These are phyloP conservation scores for Thamnophis elegans DNA, from an alignment of 2,797 vertebrate genomes.

Conservation along the genomic window DNA sequence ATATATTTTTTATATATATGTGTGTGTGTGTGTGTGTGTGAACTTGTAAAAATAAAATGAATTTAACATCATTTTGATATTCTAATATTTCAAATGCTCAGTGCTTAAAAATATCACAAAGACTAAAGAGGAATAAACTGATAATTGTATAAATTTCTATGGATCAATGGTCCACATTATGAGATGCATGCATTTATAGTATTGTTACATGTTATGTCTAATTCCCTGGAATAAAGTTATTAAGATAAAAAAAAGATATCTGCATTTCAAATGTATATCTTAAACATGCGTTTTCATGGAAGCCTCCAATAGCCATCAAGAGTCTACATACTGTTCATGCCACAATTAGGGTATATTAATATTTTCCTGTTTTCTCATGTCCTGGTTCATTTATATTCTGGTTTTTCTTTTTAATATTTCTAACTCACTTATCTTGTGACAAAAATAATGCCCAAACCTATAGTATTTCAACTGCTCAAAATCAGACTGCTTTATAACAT, in stretches of 20 bases:
- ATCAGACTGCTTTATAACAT: neutral
- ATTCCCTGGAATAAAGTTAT: neutral
- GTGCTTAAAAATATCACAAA: neutral
- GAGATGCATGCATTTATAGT: neutral
- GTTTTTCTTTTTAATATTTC: neutral
- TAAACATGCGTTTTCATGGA: neutral
- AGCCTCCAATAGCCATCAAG: neutral
- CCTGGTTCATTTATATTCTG: neutral
- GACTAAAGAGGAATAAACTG: neutral
- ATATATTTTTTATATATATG: no score
- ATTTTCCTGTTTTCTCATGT: neutral
- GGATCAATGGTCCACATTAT: neutral
- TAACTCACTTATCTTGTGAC: neutral
- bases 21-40: neutral
- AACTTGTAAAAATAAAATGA: neutral
- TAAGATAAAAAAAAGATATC: neutral
- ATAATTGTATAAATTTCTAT: neutral
- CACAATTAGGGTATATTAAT: neutral
- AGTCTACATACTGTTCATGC: neutral
- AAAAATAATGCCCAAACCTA: neutral
- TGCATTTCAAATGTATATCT: neutral
- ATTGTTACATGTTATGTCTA: neutral
- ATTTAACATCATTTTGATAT: neutral
- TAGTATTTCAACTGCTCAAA: neutral
- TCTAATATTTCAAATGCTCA: neutral